phyloP scores from a whole-genome alignment of 1,140 invertebrate species.

The Zaprionus gabonicus region DNA sequence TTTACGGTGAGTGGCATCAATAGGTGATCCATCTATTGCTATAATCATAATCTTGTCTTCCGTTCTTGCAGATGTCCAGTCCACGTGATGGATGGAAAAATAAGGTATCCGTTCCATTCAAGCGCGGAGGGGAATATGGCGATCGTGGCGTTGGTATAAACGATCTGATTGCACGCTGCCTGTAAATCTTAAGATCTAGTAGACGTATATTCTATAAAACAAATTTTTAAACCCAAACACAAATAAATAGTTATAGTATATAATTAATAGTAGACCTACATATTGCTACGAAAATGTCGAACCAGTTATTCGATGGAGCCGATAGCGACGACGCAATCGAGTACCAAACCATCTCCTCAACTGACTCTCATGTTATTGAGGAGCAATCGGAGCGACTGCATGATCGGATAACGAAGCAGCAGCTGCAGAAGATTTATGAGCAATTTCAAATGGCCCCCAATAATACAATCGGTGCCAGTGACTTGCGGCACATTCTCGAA shows the following conservation, averaged over 20 bases:
- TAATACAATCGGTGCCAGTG: conserved; percentile 38
- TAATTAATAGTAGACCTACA: conserved; percentile 21
- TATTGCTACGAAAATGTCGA: conserved; percentile 40
- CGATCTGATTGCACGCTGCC: conserved; percentile 73
- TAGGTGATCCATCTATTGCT: neutral
- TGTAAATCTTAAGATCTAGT: conserved; percentile 64
- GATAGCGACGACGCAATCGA: conserved; percentile 50
- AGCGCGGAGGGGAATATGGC: conserved; percentile 82
- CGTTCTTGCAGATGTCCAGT: conserved; percentile 63
- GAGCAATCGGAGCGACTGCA: conserved; percentile 67
- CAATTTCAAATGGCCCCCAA: conserved; percentile 28
- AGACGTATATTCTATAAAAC: conserved; percentile 42
- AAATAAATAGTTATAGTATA: conserved; percentile 41
- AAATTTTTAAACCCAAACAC: conserved; percentile 6
- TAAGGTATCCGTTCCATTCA: conserved; percentile 76
- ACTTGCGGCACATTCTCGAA: conserved; percentile 51
- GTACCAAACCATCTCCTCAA: conserved; percentile 68
- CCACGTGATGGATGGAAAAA: conserved; percentile 81
- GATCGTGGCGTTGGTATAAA: conserved; percentile 74
- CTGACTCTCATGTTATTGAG: conserved; percentile 16
- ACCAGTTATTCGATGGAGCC: conserved; percentile 30
- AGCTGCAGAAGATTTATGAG: conserved; percentile 56
- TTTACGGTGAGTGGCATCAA: conserved; percentile 56
- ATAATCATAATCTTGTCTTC: neutral
- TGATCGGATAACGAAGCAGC: conserved; percentile 55